phyloP scores from a whole-genome alignment of 1,140 invertebrate species.

The Zeugodacus cucurbitae region DNA sequence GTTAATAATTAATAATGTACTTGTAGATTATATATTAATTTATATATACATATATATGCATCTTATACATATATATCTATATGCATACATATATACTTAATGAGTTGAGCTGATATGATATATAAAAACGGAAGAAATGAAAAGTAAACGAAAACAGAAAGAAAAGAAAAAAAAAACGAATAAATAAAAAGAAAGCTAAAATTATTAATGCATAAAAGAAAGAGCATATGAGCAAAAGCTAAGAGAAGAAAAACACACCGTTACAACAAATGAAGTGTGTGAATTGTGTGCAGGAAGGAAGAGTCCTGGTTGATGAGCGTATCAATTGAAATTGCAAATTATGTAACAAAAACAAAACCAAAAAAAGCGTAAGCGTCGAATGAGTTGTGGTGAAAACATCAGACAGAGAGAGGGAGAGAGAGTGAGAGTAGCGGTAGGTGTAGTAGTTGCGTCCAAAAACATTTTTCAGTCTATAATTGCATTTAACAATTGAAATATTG shows the following conservation, averaged over 20 bases:
- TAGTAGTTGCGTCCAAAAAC: too few species aligned
- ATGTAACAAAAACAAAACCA: neutral
- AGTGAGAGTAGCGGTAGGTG: neutral
- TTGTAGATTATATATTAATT: constrained; percentile 31
- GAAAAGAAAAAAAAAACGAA: neutral
- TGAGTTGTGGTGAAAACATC: neutral
- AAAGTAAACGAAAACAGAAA: constrained; percentile 15
- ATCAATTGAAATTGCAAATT: neutral
- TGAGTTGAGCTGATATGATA: constrained; percentile 33
- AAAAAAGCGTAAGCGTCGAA: neutral
- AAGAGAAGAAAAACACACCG: neutral
- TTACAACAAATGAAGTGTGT: neutral
- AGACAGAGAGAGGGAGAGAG: neutral
- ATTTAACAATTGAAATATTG: too few species aligned
- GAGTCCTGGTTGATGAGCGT: neutral
- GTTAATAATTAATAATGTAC: constrained; percentile 34
- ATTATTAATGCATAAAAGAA: neutral
- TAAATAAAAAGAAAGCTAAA: neutral
- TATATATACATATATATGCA: constrained; percentile 37
- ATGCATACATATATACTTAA: constrained; percentile 35
- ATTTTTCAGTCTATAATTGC: too few species aligned
- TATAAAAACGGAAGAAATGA: neutral
- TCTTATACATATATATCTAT: neutral
- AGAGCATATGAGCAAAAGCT: too few species aligned
- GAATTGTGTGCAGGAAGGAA: neutral